These are phyloP conservation scores for Diphyllodes magnificus DNA, from an alignment of 2,113 vertebrate species.

Conservation along the genomic window DNA sequence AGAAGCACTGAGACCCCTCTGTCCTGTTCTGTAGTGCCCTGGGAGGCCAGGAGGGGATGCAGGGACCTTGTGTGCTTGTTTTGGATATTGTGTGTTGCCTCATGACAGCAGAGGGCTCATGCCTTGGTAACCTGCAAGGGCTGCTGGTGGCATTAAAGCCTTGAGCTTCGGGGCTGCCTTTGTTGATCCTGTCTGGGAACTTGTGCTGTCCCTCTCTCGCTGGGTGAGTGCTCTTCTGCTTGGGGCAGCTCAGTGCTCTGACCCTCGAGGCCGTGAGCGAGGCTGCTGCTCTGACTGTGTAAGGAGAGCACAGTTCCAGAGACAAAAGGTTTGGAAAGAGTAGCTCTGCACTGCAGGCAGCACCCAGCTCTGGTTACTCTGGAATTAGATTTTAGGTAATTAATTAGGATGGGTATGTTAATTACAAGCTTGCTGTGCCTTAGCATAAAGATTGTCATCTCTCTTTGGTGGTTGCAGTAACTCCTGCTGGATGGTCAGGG, in stretches of 20 bases:
- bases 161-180: neutral
- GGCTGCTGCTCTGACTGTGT: neutral
- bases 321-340: neutral
- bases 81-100: neutral
- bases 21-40: neutral
- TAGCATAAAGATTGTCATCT: neutral
- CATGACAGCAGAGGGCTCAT: neutral
- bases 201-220: neutral
- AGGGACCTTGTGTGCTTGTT: neutral
- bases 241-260: neutral
- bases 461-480: neutral
- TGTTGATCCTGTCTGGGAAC: neutral
- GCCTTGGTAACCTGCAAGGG: neutral
- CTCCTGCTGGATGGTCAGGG: neutral
- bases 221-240: neutral
- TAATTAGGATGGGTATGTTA: neutral
- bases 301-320: neutral
- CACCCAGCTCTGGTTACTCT: neutral
- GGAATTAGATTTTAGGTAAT: neutral
- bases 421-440: neutral
- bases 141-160: neutral
- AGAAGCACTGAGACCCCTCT: neutral
- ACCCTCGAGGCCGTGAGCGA: rapidly evolving
- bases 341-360: neutral
- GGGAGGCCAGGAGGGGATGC: neutral